Percentiles rank a stretch among this genome's conserved stretches.
Evolutionary conservation across 2,113 vertebrate genomes (phyloP).

Genomic region (Laticauda colubrina): DNA sequence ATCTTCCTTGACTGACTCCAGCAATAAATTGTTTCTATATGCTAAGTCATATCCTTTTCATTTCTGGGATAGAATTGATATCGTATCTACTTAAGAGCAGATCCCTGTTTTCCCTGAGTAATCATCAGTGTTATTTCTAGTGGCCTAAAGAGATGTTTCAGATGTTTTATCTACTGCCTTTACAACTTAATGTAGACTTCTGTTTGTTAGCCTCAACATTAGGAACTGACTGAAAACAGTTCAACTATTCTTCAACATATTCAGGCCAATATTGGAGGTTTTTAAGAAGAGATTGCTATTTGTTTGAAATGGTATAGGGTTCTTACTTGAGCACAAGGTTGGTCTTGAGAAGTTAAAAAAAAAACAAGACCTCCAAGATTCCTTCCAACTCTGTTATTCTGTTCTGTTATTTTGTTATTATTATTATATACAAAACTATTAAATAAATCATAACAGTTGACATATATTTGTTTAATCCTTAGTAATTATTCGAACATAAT

Average conservation of each 20-base stretch:
- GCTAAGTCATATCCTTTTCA: conserved; percentile 3
- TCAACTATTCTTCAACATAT: neutral
- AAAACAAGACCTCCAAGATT: too few relatives aligned
- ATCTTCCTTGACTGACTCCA: neutral
- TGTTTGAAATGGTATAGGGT: too few relatives aligned
- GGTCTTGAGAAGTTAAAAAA: too few relatives aligned
- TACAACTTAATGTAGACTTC: neutral
- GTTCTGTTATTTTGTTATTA: too few relatives aligned
- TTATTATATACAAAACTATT: conserved; percentile 15
- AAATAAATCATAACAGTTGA: conserved; percentile 20
- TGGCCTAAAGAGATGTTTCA: neutral
- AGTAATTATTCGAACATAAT: conserved; percentile 26
- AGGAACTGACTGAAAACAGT: neutral
- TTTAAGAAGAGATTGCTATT: too few relatives aligned
- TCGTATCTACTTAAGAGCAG: neutral
- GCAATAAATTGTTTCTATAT: neutral
- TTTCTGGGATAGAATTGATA: neutral
- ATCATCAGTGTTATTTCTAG: neutral
- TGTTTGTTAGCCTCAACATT: neutral
- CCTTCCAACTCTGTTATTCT: too few relatives aligned
- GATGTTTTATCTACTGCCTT: neutral
- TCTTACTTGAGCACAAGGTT: too few relatives aligned
- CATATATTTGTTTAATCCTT: conserved; percentile 32
- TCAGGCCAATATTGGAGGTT: neutral
- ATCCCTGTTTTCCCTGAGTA: neutral